A percentile compares a stretch with the other conserved stretches of the same genome.
Evolutionary conservation across 2,113 vertebrate species (phyloP).

Genomic region (Alligator sinensis): DNA sequence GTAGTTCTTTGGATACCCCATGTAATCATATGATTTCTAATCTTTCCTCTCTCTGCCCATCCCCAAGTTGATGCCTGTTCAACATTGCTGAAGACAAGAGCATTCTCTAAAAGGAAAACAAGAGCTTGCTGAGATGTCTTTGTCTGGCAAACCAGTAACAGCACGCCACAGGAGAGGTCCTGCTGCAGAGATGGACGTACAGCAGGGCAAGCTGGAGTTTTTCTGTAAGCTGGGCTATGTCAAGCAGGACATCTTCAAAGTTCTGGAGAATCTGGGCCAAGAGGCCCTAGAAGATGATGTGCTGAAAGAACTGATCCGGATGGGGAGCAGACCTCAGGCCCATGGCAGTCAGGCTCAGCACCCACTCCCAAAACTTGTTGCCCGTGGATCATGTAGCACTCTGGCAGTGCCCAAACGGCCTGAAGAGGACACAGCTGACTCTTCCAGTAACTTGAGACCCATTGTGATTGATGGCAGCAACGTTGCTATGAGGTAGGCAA

Average conservation of each 20-base stretch:
- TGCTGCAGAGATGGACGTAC: conserved; percentile 68
- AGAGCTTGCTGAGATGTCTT: neutral
- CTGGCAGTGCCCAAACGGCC: neutral
- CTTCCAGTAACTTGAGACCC: conserved; percentile 72
- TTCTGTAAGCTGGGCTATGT: conserved; percentile 91
- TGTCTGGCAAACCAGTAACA: neutral
- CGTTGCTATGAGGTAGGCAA: conserved; percentile 91
- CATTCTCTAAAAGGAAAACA: neutral
- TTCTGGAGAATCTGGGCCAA: conserved; percentile 84
- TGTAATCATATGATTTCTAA: neutral
- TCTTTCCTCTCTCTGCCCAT: neutral
- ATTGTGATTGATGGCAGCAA: conserved; percentile 95
- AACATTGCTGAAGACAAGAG: neutral
- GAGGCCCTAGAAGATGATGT: conserved; percentile 91
- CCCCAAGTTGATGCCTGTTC: conserved; percentile 15
- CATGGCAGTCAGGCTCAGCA: neutral
- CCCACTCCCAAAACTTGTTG: conserved; percentile 72
- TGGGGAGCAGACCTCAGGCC: conserved; percentile 77
- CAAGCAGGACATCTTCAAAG: conserved; percentile 83
- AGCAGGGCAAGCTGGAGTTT: conserved; percentile 85
- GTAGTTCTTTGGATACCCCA: neutral
- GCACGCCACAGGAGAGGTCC: neutral
- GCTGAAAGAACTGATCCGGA: conserved; percentile 90
- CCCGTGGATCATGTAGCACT: conserved; percentile 77
- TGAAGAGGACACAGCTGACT: conserved; percentile 29